Base-by-base conservation (phyloP, 2,797 vertebrate species). In the Epinephelus awoara region DNA sequence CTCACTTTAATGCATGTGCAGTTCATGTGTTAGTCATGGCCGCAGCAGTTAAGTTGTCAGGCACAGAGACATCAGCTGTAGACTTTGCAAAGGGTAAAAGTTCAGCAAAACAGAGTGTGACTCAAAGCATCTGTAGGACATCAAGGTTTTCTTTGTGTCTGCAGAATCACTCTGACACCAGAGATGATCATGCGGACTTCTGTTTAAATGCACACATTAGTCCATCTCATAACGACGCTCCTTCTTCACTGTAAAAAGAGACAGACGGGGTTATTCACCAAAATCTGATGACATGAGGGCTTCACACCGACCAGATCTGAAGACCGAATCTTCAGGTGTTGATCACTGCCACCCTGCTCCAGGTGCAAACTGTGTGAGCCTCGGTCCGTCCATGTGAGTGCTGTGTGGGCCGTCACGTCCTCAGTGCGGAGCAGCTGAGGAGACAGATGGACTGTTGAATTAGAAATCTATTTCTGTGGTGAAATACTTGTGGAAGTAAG, bases 381-480 rank as follows among this genome's bases (percentile, higher is more conserved):
- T 75, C 67, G 23, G 1, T 79, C 58, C 61, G 29, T 69, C 79
- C 57, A 57, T 76, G 68, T 59, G 72, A 80, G 75, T 73, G 67
- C 71, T 77, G 78, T 56, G 61, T 83, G 85, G 49, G 13, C 63
- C 64, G 9, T 65, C 42, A 59, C 52, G 66, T 77, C 56, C 54
- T 77, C 49, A 1, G 51, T 3, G 67, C 83, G 13, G 81, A 88
- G 84, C 85, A 78, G 78, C 85, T 80, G 81, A 89, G 80, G 49
- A 68, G 68, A 80, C 91, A 93, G 92, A 92, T 91, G 91, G 92
- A 77, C 70, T 21, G 81, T 63, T 50, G 79, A 82, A 75, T 77
- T 72, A 58, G 66, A 71, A 75, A 80, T 69, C 69, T 86, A 69
- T 81, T 80, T 86, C 75, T 83, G 61, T 77, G 73, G 50, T 42